A percentile compares a stretch with the other conserved stretches of the same genome.
phyloP scores from a whole-genome alignment of 2,888 invertebrate species.

The Pandemis corylana region DNA sequence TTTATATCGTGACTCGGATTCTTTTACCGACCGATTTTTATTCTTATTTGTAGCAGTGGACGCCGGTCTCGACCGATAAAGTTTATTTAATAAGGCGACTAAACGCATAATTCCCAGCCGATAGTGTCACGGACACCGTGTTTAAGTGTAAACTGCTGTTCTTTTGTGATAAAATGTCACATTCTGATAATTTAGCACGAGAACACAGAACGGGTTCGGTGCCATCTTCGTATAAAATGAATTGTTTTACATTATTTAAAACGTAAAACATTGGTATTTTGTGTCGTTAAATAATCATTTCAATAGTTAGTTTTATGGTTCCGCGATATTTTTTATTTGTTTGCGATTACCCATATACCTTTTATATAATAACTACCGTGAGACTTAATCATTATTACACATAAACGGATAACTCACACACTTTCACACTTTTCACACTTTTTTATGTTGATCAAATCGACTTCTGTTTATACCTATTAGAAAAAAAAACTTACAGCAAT shows the following conservation, averaged over 20 bases:
- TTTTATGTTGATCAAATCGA: not conserved
- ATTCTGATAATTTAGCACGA: slow-evolving; percentile 79
- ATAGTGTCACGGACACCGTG: slow-evolving; percentile 75
- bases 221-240: slow-evolving; percentile 59
- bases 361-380: no score
- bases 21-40: slow-evolving; percentile 3
- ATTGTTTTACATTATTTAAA: slow-evolving; percentile 60
- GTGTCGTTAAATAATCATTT: slow-evolving; percentile 29
- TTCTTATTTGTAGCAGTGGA: slow-evolving; percentile 31
- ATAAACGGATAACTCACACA: no score
- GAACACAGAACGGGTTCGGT: slow-evolving; percentile 59
- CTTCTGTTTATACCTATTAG: not conserved
- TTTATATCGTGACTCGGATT: slow-evolving; percentile 10
- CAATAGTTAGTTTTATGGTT: slow-evolving; percentile 9
- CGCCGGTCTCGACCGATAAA: slow-evolving; percentile 63
- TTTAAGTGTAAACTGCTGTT: slow-evolving; percentile 84
- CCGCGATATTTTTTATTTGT: not conserved
- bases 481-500: not conserved
- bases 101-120: slow-evolving; percentile 72
- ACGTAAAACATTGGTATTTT: slow-evolving; percentile 47
- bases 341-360: not conserved
- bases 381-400: no score
- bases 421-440: no score
- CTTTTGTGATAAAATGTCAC: slow-evolving; percentile 78
- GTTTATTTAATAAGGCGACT: slow-evolving; percentile 78